These are phyloP conservation scores for Tupaia chinensis DNA, from an alignment of 2,113 vertebrate species.

Conservation along the genomic window DNA sequence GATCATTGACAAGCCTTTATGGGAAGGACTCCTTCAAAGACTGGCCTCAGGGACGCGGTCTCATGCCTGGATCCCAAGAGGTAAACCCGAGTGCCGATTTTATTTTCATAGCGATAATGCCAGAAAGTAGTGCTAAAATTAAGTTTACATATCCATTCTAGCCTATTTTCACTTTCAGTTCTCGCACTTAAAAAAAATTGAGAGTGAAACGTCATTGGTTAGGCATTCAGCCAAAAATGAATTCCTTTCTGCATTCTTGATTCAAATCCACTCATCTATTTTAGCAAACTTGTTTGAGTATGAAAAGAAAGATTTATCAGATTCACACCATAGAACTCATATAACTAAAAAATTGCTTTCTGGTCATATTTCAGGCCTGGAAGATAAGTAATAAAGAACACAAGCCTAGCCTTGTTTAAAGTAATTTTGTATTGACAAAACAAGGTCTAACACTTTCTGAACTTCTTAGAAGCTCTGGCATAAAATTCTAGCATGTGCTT, in stretches of 20 bases:
- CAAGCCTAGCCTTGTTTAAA: background rate
- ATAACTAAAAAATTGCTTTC: constrained; percentile 12
- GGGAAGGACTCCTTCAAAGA: background rate
- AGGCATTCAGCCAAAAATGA: constrained; percentile 22
- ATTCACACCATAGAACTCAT: constrained; percentile 22
- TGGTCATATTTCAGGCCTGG: background rate
- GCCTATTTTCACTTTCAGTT: background rate
- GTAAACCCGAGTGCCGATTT: background rate
- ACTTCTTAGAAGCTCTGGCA: background rate
- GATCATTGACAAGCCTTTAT: background rate
- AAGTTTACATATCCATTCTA: background rate
- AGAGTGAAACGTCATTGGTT: constrained; percentile 34
- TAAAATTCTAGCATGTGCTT: background rate
- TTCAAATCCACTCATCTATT: constrained; percentile 32
- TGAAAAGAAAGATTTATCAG: constrained; percentile 33
- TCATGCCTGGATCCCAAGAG: background rate
- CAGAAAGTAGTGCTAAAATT: background rate
- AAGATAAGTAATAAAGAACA: constrained; percentile 8
- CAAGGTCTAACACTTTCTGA: background rate
- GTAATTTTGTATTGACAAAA: background rate
- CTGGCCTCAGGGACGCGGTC: background rate
- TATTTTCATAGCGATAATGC: background rate
- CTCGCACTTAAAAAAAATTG: background rate
- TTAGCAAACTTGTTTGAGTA: constrained; percentile 3
- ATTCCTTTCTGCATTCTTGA: constrained; percentile 62